Conservation (phyloP, 2,113 vertebrate genomes). For the Ammospiza caudacuta region DNA sequence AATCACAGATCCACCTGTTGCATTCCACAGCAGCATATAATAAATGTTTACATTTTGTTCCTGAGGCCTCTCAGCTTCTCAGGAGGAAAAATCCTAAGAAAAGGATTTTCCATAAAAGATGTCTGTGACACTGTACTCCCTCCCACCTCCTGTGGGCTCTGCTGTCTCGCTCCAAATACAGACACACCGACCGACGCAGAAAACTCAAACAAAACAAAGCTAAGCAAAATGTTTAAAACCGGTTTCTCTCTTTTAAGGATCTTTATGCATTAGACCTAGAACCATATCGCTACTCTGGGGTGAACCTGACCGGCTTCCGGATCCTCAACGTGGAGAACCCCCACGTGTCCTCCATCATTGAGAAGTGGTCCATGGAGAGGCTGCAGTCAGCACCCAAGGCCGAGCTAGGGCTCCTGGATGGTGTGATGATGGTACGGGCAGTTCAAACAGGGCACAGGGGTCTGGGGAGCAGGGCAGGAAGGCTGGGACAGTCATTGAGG, state of each 20-base stretch:
- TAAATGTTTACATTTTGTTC: too few relatives aligned
- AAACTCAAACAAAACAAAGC: not conserved
- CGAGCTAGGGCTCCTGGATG: conserved; percentile 90
- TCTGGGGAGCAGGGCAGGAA: not conserved
- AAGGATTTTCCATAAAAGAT: too few relatives aligned
- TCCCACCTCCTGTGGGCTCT: not conserved
- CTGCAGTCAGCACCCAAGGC: conserved; percentile 86
- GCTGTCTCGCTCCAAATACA: not conserved
- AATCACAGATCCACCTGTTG: too few relatives aligned
- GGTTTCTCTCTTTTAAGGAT: conserved; percentile 82
- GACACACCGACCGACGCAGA: rapidly evolving
- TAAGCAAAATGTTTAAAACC: not conserved
- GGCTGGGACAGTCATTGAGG: not conserved
- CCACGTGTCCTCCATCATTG: conserved; percentile 89
- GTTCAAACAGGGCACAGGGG: not conserved
- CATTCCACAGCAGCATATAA: too few relatives aligned
- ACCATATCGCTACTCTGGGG: conserved; percentile 96
- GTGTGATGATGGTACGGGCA: conserved; percentile 94
- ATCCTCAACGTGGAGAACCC: conserved; percentile 98
- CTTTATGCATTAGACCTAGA: conserved; percentile 97
- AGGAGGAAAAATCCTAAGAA: too few relatives aligned
- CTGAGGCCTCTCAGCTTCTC: too few relatives aligned
- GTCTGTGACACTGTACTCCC: not conserved
- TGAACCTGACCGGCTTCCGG: conserved; percentile 97
- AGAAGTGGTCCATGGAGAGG: conserved; percentile 97